Evolutionary conservation across 2,797 vertebrate genomes (phyloP), one percentile per base, ranked within the genome.

Genomic region (Alca torda): DNA sequence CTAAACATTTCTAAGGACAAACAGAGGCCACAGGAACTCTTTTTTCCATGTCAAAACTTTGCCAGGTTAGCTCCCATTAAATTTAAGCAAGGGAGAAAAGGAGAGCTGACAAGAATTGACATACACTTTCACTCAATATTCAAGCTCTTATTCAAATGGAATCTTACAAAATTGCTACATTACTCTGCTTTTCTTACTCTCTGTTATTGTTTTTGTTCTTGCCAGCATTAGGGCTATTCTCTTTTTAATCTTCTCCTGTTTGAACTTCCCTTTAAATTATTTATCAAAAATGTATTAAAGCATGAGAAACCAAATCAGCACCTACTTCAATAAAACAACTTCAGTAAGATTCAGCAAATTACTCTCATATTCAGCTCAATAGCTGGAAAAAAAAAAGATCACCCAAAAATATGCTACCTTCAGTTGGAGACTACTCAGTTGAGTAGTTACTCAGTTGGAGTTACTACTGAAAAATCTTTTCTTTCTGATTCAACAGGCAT

Each of bases 1-100:
- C n/a, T 93, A 81, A 93, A 90, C 48, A 56, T 85, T 95, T 93
- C 65, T 94, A 87, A 97, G 93, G 96, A 95, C 67, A 96, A 94
- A 91, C 78, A 94, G 80, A 95, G 91, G 93, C 93, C 94, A 88
- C 5, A 59, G 21, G 21, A 84, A 33, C 65, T 64, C 45, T 77
- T 84, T 35, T 41, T 89, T 69, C 59, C 33, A 35, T 83, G 82
- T 90, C 73, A 91, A 95, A 97, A 95, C 89, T 92, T 87, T 94
- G 28, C 48, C 46, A 73, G 20, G 19, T 89, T 95, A 90, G 45
- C n/a, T 96, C 21, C 37, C 24, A 83, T 84, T 88, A 95, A 95
- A 96, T 26, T 85, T 81, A 89, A 61, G 6, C 6, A 79, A 81
- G 9, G 31, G 28, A 65, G 5, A 46, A 54, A 5, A 84, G 19